phyloP scores from a whole-genome alignment of 2,113 vertebrate species.

The Acrocephalus arundinaceus region DNA sequence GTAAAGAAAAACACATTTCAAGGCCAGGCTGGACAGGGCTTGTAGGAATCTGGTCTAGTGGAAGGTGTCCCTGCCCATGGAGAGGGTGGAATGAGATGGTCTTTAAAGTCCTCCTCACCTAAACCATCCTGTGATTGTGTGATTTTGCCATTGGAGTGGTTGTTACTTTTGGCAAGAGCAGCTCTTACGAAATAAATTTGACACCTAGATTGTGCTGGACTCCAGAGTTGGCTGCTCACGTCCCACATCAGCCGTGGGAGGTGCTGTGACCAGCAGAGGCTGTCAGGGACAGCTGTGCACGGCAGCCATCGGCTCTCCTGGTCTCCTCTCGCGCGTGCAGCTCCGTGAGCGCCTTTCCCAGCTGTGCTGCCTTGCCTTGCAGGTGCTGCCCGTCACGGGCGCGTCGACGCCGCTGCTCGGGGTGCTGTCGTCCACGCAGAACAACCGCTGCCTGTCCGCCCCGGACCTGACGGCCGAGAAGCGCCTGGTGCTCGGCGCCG shows the following conservation, averaged over 20 bases:
- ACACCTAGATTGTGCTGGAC: accelerated
- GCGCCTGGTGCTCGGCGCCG: constrained; percentile 70
- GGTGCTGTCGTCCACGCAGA: constrained; percentile 88
- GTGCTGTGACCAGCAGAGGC: neutral
- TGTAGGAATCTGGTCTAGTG: neutral
- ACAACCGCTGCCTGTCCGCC: constrained; percentile 88
- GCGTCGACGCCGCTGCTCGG: constrained; percentile 78
- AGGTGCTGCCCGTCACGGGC: constrained; percentile 52
- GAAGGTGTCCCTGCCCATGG: neutral
- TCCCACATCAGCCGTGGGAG: accelerated
- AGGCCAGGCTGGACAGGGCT: neutral
- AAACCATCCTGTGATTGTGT: too few species aligned
- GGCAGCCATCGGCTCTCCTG: accelerated
- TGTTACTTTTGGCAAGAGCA: neutral
- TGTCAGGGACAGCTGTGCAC: accelerated
- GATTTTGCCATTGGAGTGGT: accelerated
- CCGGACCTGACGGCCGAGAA: constrained; percentile 81
- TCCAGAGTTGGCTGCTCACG: accelerated
- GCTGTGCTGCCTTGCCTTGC: constrained; percentile 5
- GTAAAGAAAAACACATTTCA: neutral
- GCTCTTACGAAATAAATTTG: neutral
- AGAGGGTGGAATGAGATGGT: neutral
- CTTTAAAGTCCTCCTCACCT: neutral
- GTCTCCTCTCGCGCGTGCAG: neutral
- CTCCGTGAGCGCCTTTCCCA: neutral